Evolutionary conservation across 2,888 invertebrate species (phyloP), one percentile per base, ranked within the genome.

Genomic region (Megamerina dolium): DNA sequence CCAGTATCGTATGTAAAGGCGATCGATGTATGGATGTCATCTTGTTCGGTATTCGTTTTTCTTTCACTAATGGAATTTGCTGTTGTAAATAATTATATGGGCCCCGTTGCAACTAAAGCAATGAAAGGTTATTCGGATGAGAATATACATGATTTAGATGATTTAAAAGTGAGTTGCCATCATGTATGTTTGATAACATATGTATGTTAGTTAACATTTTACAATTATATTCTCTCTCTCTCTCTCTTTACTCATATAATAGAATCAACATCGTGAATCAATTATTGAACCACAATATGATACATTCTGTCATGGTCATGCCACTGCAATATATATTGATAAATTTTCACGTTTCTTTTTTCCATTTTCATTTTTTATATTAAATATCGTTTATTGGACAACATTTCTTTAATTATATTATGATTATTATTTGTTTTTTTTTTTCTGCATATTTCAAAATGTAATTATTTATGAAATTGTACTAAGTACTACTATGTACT

Each of bases 1-100:
- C 89, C 91, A 0, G 92, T 92, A 0, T 91, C 91, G 0, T 92
- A 92, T 68, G 89, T 92, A 1, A 92, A 92, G 72, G 91, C 91
- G 0, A 90, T 92, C 40, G 92, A 91, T 65, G 85, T 89, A 1
- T 91, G 88, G 88, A 91, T 89, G 90, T 90, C 88, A 0, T 88
- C 87, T 1, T 91, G 89, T 66, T 89, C 90, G 3, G 87, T 91
- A 13, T 91, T 90, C 69, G 90, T 91, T n/a, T 90, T 90, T 66
- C 78, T 90, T 41, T 89, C 89, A 0, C 75, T 89, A 21, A 89
- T 91, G 80, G 90, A 91, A 72, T 91, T 90, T 64, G 90, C 90
- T 0, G 83, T 91, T 3, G 90, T 91, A 32, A 91, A 91, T 65
- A 89, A 89, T 68, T 90, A 86, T 65, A 77, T 77, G 77, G 90